Evolutionary conservation across 2,113 vertebrate genomes (phyloP), one percentile per base, ranked within the genome.

Genomic region (Mesocricetus auratus): DNA sequence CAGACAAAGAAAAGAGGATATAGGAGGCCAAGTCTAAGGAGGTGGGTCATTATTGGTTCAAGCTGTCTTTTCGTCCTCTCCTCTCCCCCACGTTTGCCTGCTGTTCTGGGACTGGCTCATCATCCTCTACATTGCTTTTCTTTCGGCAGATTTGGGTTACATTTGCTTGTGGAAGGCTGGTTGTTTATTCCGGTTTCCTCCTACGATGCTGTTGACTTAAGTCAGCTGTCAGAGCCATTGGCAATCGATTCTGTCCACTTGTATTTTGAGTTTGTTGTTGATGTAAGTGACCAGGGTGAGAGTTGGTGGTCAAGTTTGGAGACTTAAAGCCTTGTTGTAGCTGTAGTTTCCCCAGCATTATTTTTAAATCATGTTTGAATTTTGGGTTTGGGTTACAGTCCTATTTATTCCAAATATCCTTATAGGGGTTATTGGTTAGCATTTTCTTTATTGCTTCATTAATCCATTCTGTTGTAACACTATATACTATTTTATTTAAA

Each of bases 21-120:
- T 31, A 56, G 21, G 78, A 24, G 11, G 3, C 64, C 33, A 13
- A 5, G 15, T 66, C 56, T 53, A 42, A 62, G 71, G 42, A 31
- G 58, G 71, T 1, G 31, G 56, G 45, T 85, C 69, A n/a, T 21
- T 64, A n/a, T 21, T 64, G n/a, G 1, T 0, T 8, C 16, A 0
- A 5, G 39, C 21, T 17, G 31, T 16, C 24, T 68, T 45, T 3
- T 47, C 21, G 11, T 68, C 24, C 22, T 82, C 22, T 15, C 12
- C 42, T 64, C 2, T 42, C 33, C 42, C 13, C 33, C 1, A 0
- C 33, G 69, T 33, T 86, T 39, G 64, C 47, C 26, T 5, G 73
- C 31, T 7, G 0, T 29, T 87, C 39, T 50, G 15, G 4, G 0
- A 0, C 19, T 62, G 73, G 26, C 39, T 85, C 19, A 12, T 10